Percentiles rank a stretch among this genome's conserved stretches.
phyloP scores from a whole-genome alignment of 2,888 invertebrate species.

The Electrophaes corylata region DNA sequence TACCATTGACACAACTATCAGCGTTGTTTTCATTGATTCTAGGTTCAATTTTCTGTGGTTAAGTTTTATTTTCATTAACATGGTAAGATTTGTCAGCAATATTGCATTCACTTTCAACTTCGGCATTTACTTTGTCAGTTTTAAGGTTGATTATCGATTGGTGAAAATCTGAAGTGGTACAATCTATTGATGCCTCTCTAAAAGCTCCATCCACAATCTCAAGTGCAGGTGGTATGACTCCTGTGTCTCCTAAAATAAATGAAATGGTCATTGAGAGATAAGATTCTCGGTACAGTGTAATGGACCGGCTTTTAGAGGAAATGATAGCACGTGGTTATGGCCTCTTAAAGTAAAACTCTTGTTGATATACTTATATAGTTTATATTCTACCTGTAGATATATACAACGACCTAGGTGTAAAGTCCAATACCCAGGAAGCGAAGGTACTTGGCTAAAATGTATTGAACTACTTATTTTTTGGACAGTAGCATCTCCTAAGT shows the following conservation, averaged over 20 bases:
- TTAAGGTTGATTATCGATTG: conserved; percentile 48
- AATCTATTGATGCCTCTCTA: conserved; percentile 72
- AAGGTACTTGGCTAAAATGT: no score
- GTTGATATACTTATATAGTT: conserved; percentile 20
- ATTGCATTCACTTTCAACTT: conserved; percentile 35
- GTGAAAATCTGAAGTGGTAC: conserved; percentile 62
- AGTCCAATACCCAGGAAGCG: no score
- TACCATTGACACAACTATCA: conserved; percentile 38
- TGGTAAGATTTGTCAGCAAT: conserved; percentile 67
- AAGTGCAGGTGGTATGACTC: conserved; percentile 81
- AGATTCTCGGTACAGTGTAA: conserved; percentile 58
- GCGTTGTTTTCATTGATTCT: conserved; percentile 41
- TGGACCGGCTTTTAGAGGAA: conserved; percentile 48
- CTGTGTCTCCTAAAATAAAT: conserved; percentile 82
- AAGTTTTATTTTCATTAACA: conserved; percentile 51
- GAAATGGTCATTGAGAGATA: conserved; percentile 77
- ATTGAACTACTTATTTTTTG: no score
- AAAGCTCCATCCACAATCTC: conserved; percentile 73
- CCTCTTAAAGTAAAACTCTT: conserved; percentile 16
- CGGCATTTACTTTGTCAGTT: not conserved
- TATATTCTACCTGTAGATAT: conserved; percentile 2
- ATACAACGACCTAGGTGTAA: no score
- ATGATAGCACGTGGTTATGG: conserved; percentile 42
- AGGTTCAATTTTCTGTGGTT: conserved; percentile 46
- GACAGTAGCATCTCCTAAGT: no score